phyloP scores from a whole-genome alignment of 1,140 invertebrate species.

The Drosophila nigrodunni region DNA sequence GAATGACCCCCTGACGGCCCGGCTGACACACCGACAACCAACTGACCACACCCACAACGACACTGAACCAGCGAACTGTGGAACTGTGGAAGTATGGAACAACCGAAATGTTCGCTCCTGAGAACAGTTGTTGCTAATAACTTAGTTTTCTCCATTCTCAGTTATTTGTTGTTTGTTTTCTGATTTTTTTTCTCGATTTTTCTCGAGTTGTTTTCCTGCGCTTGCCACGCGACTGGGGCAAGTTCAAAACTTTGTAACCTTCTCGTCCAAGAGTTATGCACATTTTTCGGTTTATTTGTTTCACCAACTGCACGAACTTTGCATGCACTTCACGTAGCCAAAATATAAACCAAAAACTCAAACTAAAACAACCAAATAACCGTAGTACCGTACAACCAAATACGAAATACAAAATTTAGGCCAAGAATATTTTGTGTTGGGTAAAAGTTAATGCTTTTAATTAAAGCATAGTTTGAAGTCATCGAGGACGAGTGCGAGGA shows the following conservation, averaged over 20 bases:
- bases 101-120: conserved; percentile 8
- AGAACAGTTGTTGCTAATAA: conserved; percentile 71
- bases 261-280: conserved; percentile 44
- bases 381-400: background rate
- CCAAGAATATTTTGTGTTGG: conserved; percentile 16
- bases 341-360: conserved; percentile 63
- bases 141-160: conserved; percentile 62
- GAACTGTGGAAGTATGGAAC: background rate
- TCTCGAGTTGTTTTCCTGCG: conserved; percentile 26
- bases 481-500: background rate
- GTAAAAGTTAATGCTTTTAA: conserved; percentile 21
- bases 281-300: conserved; percentile 69
- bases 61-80: conserved; percentile 1
- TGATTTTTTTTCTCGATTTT: background rate
- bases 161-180: conserved; percentile 5
- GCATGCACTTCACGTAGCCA: conserved; percentile 62
- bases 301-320: conserved; percentile 37
- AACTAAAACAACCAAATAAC: conserved; percentile 50
- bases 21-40: conserved; percentile 2
- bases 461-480: conserved; percentile 25
- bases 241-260: conserved; percentile 64
- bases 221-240: conserved; percentile 39
- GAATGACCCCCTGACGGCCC: conserved; percentile 1
- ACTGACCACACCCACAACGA: conserved; percentile 52
- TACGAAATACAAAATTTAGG: conserved; percentile 1